Evolutionary conservation across 2,797 vertebrate species (phyloP), one percentile per base, ranked within the genome.

Genomic region (Ispidina picta): DNA sequence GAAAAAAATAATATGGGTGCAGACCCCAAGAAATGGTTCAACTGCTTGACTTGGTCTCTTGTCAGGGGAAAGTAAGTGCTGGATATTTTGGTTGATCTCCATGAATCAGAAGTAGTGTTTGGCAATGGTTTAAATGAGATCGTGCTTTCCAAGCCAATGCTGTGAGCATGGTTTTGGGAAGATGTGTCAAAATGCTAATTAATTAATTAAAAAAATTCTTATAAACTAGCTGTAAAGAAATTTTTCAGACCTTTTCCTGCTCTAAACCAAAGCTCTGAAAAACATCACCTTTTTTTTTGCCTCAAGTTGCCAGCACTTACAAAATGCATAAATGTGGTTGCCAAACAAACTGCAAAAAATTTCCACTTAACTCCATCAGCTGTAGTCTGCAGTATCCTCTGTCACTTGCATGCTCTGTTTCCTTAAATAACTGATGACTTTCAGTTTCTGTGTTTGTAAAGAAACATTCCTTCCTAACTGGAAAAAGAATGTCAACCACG

Each of bases 351-450:
- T 59, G 71, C 23, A 79, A 68, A 59, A 85, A 74, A 44, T 46
- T 66, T 84, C 89, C 19, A 41, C 77, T 91, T 92, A 80, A 9
- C 31, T 89, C 33, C 48, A 1, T 93, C 81, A 88, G 76, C 70
- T 85, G 82, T 89, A 90, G 52, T 86, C 68, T 89, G 52, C 68
- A n/a, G 29, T 74, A 26, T 68, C 29, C 65, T 78, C 44, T 78
- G 76, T 82, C 5, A 3, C 39, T 88, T 84, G 13, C 19, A 4
- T 63, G 77, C 73, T 89, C 49, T 90, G 54, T 86, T 95, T 92
- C 83, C 78, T 88, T 80, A 88, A 91, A 69, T 84, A 90, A 33
- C 31, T 80, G 78, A 77, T 95, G 92, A 91, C 78, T 94, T 37
- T 37, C 37, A 37, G 15, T 70, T 71, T 88, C 81, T 91, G 49